Conservation (phyloP, 2,113 vertebrate genomes). For the Pampusana beccarii region DNA sequence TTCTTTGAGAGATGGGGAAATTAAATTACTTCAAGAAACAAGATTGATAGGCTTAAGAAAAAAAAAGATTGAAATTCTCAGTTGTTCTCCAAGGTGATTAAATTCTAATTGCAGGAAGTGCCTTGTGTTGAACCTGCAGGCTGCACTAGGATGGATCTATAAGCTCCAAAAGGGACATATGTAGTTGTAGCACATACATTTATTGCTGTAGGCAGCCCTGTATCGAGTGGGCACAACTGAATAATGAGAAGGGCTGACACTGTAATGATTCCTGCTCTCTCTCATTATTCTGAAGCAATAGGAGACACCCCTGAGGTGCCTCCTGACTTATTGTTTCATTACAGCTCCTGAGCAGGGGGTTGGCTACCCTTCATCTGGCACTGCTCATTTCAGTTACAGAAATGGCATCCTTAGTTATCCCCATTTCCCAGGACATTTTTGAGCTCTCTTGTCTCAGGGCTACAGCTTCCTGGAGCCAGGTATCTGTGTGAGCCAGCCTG, state of each 20-base stretch:
- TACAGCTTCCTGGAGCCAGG: neutral
- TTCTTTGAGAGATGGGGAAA: neutral
- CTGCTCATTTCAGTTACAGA: neutral
- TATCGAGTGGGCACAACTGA: neutral
- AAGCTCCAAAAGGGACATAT: neutral
- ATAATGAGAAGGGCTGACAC: conserved; percentile 6
- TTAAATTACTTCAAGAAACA: conserved; percentile 53
- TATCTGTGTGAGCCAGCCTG: neutral
- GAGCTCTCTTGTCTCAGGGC: neutral
- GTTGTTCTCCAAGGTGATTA: conserved; percentile 39
- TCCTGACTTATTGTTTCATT: neutral
- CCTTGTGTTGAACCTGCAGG: neutral
- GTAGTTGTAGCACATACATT: neutral
- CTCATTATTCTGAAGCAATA: neutral
- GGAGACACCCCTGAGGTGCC: neutral
- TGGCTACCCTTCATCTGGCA: neutral
- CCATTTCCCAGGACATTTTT: neutral
- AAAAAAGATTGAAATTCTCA: conserved; percentile 38
- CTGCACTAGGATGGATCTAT: neutral
- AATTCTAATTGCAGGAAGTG: conserved; percentile 51
- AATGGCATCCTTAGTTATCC: neutral
- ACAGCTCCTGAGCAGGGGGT: neutral
- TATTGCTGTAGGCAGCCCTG: conserved; percentile 1
- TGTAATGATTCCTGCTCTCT: conserved; percentile 34
- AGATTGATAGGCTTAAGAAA: neutral